These are phyloP conservation scores for Chlorops oryzae DNA, from an alignment of 1,140 invertebrate genomes.

Conservation along the genomic window DNA sequence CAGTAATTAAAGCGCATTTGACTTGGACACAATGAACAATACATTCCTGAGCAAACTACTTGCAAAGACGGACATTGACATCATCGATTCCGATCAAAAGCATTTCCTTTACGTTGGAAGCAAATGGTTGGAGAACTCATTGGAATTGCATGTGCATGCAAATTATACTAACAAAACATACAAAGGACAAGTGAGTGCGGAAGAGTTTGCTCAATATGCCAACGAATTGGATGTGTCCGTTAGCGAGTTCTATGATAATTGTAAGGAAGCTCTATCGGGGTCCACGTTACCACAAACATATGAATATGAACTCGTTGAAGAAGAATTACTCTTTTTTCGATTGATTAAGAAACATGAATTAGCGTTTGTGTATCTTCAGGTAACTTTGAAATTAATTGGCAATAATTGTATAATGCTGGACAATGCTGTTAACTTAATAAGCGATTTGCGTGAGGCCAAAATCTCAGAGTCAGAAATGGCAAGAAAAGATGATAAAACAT, in stretches of 20 bases:
- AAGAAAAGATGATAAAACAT: slow-evolving; percentile 4
- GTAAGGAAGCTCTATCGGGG: neutral
- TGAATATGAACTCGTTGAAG: slow-evolving; percentile 2
- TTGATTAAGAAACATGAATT: neutral
- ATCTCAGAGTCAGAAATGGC: neutral
- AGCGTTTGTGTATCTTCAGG: neutral
- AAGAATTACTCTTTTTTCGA: neutral
- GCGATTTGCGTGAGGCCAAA: neutral
- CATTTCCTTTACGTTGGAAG: neutral
- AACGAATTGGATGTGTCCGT: slow-evolving; percentile 1
- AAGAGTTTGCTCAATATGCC: neutral
- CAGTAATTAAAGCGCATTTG: neutral
- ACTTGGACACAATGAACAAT: too few relatives aligned
- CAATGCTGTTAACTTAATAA: slow-evolving; percentile 1
- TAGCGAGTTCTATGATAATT: slow-evolving; percentile 3
- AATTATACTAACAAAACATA: slow-evolving; percentile 1
- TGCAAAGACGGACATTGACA: neutral
- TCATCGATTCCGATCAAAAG: too few relatives aligned
- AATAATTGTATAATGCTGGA: slow-evolving; percentile 1
- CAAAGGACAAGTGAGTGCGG: neutral
- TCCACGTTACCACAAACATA: neutral
- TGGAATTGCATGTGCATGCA: neutral
- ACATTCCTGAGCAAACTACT: neutral
- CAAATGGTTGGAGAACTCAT: slow-evolving; percentile 1
- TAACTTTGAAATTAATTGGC: neutral